These are phyloP conservation scores for Drosophila pandora DNA, from an alignment of 1,140 invertebrate genomes.

Conservation along the genomic window DNA sequence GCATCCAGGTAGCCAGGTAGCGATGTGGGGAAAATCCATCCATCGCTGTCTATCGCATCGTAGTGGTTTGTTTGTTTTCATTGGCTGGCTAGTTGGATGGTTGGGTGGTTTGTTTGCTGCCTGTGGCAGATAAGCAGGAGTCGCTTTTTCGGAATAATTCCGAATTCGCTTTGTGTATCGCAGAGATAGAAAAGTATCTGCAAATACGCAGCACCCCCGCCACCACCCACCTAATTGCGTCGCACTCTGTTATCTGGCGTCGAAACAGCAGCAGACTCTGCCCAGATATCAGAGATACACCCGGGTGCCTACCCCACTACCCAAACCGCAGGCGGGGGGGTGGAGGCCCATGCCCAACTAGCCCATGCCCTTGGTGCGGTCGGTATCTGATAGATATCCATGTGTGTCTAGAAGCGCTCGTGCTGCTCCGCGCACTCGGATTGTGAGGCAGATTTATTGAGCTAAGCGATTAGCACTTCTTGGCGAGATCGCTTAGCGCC, in stretches of 20 bases:
- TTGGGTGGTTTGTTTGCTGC: constrained; percentile 38
- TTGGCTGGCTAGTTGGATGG: not conserved
- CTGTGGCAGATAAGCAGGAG: constrained; percentile 54
- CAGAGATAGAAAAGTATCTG: constrained; percentile 54
- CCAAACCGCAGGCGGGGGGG: too few species aligned
- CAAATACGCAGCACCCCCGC: constrained; percentile 27
- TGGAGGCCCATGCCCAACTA: not conserved
- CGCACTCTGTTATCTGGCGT: constrained; percentile 60
- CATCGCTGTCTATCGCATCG: constrained; percentile 53
- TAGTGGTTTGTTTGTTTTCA: constrained; percentile 44
- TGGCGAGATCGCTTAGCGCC: constrained; percentile 59
- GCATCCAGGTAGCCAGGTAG: not conserved
- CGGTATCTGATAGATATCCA: constrained; percentile 34
- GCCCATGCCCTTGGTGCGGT: constrained; percentile 43
- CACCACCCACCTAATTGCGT: constrained; percentile 53
- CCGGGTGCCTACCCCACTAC: not conserved
- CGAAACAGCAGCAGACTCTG: constrained; percentile 46
- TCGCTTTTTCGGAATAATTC: constrained; percentile 68
- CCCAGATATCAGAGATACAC: constrained; percentile 55
- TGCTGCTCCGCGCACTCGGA: constrained; percentile 40
- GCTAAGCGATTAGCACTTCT: constrained; percentile 74
- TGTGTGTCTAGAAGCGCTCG: constrained; percentile 22
- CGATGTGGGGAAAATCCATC: constrained; percentile 19
- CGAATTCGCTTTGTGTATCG: constrained; percentile 58
- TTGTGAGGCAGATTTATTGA: constrained; percentile 70